These are phyloP conservation scores for Aurelia sp. DNA, from an alignment of 30 jellyfish, hydroid and myxozoan species.

Conservation along the genomic window DNA sequence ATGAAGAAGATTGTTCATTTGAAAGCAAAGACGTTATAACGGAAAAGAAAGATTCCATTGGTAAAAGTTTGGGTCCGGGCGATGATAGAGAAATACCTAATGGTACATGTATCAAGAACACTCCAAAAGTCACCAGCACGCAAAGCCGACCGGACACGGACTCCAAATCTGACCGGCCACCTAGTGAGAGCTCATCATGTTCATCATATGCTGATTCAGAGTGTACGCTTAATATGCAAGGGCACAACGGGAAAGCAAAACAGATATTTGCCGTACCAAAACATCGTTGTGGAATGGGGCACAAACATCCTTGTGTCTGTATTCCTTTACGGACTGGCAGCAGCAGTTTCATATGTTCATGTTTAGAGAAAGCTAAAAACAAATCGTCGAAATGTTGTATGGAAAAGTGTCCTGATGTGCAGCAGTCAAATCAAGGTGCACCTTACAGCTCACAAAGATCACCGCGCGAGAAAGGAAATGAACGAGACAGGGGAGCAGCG, in stretches of 20 bases:
- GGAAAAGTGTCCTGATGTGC: conserved; percentile 56
- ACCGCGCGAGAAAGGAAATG: conserved; percentile 21
- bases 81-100: background rate
- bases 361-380: conserved; percentile 64
- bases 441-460: conserved; percentile 77
- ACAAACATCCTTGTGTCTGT: conserved; percentile 70
- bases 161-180: background rate
- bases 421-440: background rate
- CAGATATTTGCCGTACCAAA: conserved; percentile 72
- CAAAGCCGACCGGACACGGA: background rate
- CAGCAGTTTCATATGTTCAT: conserved; percentile 76
- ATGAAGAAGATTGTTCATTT: background rate
- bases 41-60: background rate
- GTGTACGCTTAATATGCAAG: background rate
- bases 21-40: background rate
- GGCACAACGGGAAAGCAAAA: conserved; percentile 18
- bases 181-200: conserved; percentile 17
- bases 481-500: background rate
- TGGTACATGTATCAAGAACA: background rate
- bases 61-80: background rate
- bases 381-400: conserved; percentile 51
- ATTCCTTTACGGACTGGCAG: conserved; percentile 70
- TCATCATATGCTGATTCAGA: conserved; percentile 21
- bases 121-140: background rate
- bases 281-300: conserved; percentile 84